phyloP scores from a whole-genome alignment of 2,888 invertebrate species.

The Tenthredo mesomela region DNA sequence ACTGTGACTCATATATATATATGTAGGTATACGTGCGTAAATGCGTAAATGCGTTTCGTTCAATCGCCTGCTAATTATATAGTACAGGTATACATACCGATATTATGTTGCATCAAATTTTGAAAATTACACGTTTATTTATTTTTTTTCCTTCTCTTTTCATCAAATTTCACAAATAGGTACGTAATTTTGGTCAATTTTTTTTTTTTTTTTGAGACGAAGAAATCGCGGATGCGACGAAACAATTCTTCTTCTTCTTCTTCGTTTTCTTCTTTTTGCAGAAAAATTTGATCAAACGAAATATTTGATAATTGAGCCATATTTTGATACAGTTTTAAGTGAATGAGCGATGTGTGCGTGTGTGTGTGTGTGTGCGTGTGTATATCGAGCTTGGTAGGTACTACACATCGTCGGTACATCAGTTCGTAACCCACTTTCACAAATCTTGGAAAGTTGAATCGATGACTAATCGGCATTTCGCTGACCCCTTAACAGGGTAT shows the following conservation, averaged over 20 bases:
- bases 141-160: neutral
- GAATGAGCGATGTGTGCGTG: neutral
- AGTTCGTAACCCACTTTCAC: slow-evolving; percentile 4
- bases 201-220: too few species aligned
- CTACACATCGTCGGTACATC: neutral
- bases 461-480: slow-evolving; percentile 3
- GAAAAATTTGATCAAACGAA: too few species aligned
- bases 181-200: too few species aligned
- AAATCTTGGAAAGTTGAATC: slow-evolving; percentile 4
- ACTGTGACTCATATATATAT: neutral
- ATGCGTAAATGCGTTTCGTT: neutral
- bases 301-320: too few species aligned
- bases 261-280: too few species aligned
- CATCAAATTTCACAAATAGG: too few species aligned
- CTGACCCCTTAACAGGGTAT: neutral
- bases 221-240: too few species aligned
- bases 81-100: neutral
- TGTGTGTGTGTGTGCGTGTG: neutral
- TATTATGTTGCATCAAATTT: neutral
- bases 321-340: neutral
- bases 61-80: neutral
- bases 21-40: neutral
- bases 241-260: too few species aligned
- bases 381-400: neutral
- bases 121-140: neutral